Base-by-base conservation (phyloP, 2,797 vertebrate species). In the Sebastes goodei region DNA sequence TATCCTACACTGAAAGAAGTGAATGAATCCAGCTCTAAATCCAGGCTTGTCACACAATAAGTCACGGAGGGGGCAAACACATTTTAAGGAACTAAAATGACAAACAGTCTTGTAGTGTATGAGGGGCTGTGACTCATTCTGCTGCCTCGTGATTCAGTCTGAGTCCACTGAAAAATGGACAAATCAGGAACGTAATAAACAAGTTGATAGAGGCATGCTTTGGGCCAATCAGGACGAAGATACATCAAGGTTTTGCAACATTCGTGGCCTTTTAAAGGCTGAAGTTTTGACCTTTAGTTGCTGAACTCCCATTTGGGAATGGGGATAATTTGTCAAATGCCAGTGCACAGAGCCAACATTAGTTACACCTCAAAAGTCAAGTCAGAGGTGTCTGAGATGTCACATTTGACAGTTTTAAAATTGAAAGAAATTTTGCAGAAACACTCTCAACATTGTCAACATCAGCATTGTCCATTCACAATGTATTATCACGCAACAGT, bases 231-330 rank as follows among this genome's bases (percentile, higher is more conserved):
- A 42, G 71, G 49, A 29, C 53, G 2, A 3, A 52, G 57, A 74
- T 53, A 21, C 46, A 55, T 80, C 33, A 38, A 69, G 57, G 30
- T 21, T 53, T 49, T 53, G 3, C 11, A 61, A 69, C 56, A 62
- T 65, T 52, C 46, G 56, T 86, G 83, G 74, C 81, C 71, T 88
- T 87, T 91, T 10, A 76, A 29, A 71, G 25, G 73, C 55, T 46
- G 52, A 63, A 68, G 9, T 30, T 10, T 5, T 89, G 86, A 91
- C 91, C 89, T 91, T 91, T 82, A 71, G 76, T 53, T 59, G 57
- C 11, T 33, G 53, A 80, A 71, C 66, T 81, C 21, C 17, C 6
- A 12, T 76, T 59, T 77, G 80, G 73, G 32, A 25, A 72, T 52
- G 55, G 60, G 46, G 53, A 71, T 80, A 32, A 62, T 80, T 77